Evolutionary conservation across 2,113 vertebrate genomes (phyloP).

Genomic region (Zosterops borbonicus): DNA sequence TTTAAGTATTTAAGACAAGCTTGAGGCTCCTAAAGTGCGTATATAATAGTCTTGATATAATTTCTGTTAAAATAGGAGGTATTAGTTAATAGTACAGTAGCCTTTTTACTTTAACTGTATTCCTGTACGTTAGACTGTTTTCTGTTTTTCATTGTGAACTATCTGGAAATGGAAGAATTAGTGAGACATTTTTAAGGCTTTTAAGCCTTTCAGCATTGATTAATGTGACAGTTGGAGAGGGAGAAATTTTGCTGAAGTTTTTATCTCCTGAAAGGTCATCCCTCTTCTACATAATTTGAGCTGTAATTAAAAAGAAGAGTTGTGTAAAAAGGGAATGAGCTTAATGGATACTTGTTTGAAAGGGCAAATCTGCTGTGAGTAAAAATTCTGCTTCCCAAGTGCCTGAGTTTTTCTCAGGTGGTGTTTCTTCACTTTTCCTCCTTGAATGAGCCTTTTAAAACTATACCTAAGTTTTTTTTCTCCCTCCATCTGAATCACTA

Average conservation of each 20-base stretch:
- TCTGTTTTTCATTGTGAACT: neutral
- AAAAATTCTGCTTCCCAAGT: neutral
- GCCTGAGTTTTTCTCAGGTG: neutral
- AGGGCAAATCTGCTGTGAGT: neutral
- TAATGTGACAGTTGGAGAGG: neutral
- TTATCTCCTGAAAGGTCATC: neutral
- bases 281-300: neutral
- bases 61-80: neutral
- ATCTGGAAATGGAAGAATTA: neutral
- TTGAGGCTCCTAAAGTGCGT: neutral
- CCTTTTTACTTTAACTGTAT: neutral
- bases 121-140: neutral
- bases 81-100: neutral
- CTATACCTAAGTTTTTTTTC: neutral
- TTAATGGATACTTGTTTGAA: conserved; percentile 14
- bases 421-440: neutral
- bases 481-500: neutral
- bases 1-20: neutral
- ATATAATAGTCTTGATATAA: neutral
- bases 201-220: neutral
- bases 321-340: neutral
- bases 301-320: conserved; percentile 13
- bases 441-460: neutral
- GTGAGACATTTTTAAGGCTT: neutral
- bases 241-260: neutral